Base-by-base conservation (phyloP, 1,140 invertebrate species). In the Monomorium pharaonis region DNA sequence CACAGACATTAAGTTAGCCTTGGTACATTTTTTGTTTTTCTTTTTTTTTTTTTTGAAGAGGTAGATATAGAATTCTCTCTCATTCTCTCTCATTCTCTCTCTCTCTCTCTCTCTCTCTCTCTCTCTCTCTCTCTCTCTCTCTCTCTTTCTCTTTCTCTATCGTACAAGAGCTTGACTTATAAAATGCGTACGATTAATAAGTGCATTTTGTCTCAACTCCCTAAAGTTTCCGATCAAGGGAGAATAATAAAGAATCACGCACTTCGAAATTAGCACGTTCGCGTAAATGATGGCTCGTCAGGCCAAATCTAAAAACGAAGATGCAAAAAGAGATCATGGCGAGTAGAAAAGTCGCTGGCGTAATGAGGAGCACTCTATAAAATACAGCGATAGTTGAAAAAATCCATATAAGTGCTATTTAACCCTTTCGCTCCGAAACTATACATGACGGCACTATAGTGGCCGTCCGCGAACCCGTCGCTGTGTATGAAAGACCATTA, bases 31-130 rank as follows among this genome's bases (percentile, higher is more conserved):
- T 58, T 56, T 12, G 14, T 62, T 24, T 27, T 58, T 58, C 12
- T 65, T 63, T 37, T 67, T 67, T 12, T 44, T 24, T 24, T 67
- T 67, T 65, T 42, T 24, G 24, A 81, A 44, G 77, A 86, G 84
- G 84, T 86, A 86, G 84, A 86, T 86, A 86, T 81, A 78, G 74
- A 84, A 63, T 44, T 77, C n/a, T 84, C 30, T 63, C 18, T 37
- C 7, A 63, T 30, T 63, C 16, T 63, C 30, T 49, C 12, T 67
- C 56, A 18, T 44, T 37, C 7, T 77, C 44, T 63, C 16, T 63
- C 30, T 49, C n/a, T 84, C 30, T 63, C 18, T 77, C n/a, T 84
- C 30, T 63, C 18, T 77, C n/a, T 84, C 30, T 63, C 18, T 77
- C n/a, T 84, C 30, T 63, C 18, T 77, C n/a, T 84, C 30, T 63